These are phyloP conservation scores for Geotrypetes seraphini DNA, from an alignment of 2,797 vertebrate genomes.

Conservation along the genomic window DNA sequence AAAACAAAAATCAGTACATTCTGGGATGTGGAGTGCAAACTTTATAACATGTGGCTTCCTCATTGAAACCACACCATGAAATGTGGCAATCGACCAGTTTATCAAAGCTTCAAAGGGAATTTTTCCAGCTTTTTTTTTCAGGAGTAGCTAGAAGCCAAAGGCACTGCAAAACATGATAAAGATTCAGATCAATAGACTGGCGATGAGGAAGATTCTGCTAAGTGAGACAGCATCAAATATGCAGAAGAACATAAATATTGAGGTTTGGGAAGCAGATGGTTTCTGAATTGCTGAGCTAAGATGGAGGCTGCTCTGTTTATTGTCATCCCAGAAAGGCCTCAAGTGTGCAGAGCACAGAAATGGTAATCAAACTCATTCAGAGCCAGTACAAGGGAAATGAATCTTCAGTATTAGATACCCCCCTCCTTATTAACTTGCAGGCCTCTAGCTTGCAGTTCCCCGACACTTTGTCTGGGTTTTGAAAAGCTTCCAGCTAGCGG, in stretches of 20 bases:
- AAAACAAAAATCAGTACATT: too few species aligned
- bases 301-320: not conserved
- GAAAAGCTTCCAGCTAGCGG: too few species aligned
- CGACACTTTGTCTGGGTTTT: too few species aligned
- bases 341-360: fast-evolving
- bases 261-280: slow-evolving; percentile 23
- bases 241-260: not conserved
- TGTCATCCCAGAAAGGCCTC: not conserved
- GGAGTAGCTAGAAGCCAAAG: not conserved
- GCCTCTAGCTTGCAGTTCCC: too few species aligned
- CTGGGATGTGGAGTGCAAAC: too few species aligned
- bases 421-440: too few species aligned
- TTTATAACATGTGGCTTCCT: too few species aligned
- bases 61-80: too few species aligned
- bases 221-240: slow-evolving; percentile 18
- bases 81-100: too few species aligned
- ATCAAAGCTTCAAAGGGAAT: too few species aligned
- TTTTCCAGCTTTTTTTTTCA: not conserved
- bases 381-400: too few species aligned
- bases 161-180: not conserved
- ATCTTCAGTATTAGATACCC: too few species aligned
- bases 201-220: slow-evolving; percentile 6
- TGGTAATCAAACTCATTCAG: not conserved
- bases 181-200: not conserved
- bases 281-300: slow-evolving; percentile 2